phyloP scores from a whole-genome alignment of 2,797 vertebrate species.

The Chrysocyon brachyurus region DNA sequence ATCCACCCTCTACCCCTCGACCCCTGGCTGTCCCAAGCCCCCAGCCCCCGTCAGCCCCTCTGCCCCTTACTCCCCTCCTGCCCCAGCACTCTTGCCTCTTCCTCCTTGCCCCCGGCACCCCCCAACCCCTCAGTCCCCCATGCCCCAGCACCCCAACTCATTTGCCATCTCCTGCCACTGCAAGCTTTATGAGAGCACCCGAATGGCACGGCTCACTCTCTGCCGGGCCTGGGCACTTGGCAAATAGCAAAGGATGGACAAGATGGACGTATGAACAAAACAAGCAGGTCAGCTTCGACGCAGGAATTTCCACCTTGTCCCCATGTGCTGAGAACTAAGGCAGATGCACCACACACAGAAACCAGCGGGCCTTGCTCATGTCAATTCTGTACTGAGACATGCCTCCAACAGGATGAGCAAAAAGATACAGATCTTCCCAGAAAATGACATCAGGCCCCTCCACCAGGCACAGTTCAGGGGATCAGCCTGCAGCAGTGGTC shows the following conservation, averaged over 20 bases:
- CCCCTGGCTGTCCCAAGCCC: neutral
- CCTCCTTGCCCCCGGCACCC: neutral
- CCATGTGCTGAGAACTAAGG: neutral
- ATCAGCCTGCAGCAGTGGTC: neutral
- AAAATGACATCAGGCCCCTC: neutral
- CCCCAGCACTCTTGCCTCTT: neutral
- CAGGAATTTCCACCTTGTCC: rapidly evolving
- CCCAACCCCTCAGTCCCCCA: neutral
- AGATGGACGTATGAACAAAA: rapidly evolving
- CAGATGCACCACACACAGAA: neutral
- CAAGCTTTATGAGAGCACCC: neutral
- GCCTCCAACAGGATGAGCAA: too few relatives aligned
- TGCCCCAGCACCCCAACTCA: too few relatives aligned
- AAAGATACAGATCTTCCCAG: neutral
- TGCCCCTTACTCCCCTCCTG: neutral
- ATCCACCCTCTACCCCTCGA: neutral
- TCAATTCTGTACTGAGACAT: neutral
- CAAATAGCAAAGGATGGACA: neutral
- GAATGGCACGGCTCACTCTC: neutral
- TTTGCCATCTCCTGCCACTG: neutral
- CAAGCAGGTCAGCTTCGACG: neutral
- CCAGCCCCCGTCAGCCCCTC: neutral
- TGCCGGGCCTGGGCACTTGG: neutral
- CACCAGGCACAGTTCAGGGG: neutral
- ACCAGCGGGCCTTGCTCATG: rapidly evolving